Percentiles rank a stretch among this genome's conserved stretches.
phyloP scores from a whole-genome alignment of 2,797 vertebrate species.

The Eidolon dupreanum region DNA sequence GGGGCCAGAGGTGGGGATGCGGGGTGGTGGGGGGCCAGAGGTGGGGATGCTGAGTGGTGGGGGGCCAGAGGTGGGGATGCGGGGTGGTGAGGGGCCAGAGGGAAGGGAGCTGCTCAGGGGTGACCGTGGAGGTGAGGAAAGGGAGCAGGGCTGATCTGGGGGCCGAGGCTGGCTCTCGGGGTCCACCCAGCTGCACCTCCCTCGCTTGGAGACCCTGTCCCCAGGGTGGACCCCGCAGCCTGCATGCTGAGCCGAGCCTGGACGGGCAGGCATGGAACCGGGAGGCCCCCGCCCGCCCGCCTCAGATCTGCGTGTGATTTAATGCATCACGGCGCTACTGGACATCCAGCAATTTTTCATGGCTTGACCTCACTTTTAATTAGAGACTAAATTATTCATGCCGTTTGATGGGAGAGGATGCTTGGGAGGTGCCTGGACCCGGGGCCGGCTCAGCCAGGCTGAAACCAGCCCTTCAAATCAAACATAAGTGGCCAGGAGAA shows the following conservation, averaged over 20 bases:
- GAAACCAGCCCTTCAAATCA: conserved; percentile 84
- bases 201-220: fast-evolving
- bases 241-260: fast-evolving
- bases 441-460: conserved; percentile 75
- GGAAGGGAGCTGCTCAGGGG: neutral
- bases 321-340: conserved; percentile 82
- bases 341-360: conserved; percentile 88
- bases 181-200: fast-evolving
- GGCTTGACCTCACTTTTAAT: conserved; percentile 93
- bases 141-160: neutral
- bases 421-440: conserved; percentile 82
- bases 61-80: too few relatives aligned
- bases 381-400: conserved; percentile 93
- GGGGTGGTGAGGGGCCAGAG: neutral
- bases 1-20: too few relatives aligned
- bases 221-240: neutral
- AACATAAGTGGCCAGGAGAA: conserved; percentile 83
- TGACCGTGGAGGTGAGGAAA: fast-evolving
- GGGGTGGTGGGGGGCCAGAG: too few relatives aligned
- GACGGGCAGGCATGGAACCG: conserved; percentile 67
- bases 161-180: neutral
- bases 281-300: conserved; percentile 70
- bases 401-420: conserved; percentile 86
- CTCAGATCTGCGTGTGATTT: conserved; percentile 81
- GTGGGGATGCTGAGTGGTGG: too few relatives aligned